These are phyloP conservation scores for Microcebus jonahi DNA, from an alignment of 2,113 vertebrate species.

Conservation along the genomic window DNA sequence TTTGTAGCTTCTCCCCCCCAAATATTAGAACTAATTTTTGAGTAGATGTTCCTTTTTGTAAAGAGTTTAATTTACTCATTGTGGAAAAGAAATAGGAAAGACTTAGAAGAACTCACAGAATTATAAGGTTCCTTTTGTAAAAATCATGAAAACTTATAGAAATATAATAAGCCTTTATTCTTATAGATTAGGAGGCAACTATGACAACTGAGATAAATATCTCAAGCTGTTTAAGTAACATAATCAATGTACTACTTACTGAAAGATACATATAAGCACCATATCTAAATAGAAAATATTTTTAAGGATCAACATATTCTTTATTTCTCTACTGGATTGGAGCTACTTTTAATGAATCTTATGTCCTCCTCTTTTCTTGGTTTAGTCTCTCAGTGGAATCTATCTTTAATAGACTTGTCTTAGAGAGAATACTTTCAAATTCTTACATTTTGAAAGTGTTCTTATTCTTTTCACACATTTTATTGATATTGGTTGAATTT, in stretches of 20 bases:
- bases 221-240: not conserved
- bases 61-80: slow-evolving; percentile 15
- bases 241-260: not conserved
- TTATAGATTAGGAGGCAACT: slow-evolving; percentile 17
- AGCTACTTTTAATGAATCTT: not conserved
- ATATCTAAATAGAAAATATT: not conserved
- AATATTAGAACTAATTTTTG: slow-evolving; percentile 42
- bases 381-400: not conserved
- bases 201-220: slow-evolving; percentile 36
- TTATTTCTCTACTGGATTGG: not conserved
- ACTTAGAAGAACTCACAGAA: not conserved
- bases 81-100: slow-evolving; percentile 16
- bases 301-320: slow-evolving; percentile 2
- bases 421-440: slow-evolving; percentile 11
- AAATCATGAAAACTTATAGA: slow-evolving; percentile 50
- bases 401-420: slow-evolving; percentile 27
- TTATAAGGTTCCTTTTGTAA: slow-evolving; percentile 42
- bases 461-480: not conserved
- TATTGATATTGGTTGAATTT: not conserved
- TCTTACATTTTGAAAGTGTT: slow-evolving; percentile 43
- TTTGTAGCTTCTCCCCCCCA: not conserved
- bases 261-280: not conserved
- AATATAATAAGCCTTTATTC: slow-evolving; percentile 20
- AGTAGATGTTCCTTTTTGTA: slow-evolving; percentile 8
- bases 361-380: not conserved